Base-by-base conservation (phyloP, 1,140 invertebrate genomes). In the Stegodyphus mimosarum region DNA sequence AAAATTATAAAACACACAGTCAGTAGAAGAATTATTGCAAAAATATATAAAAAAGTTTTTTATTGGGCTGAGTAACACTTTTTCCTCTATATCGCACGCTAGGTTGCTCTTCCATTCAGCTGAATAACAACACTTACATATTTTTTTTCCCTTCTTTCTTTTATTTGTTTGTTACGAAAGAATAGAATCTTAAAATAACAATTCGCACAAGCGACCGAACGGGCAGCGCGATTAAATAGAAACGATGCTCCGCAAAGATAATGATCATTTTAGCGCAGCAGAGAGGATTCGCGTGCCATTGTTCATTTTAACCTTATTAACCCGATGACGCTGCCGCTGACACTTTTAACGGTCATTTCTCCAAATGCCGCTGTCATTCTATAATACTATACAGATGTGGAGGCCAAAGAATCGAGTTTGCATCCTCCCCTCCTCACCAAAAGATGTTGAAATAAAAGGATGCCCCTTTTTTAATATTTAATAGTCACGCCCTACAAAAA, bases 261-360 rank as follows among this genome's bases (percentile, higher is more conserved):
- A 67, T 67, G 64, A 17, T 17, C 64, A 17, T 67, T 67, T 67
- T 7, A 66, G 7, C n/a, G 64, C 64, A 67, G 17, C 55, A 67
- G 6, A 9, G 13, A n/a, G 17, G 1, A 33, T 5, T 67, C 17
- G 64, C 64, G 2, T 67, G 64, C 17, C 7, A 17, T 67, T 13
- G 17, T n/a, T 17, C 64, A 15, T 2, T 67, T 67, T 67, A 67
- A 67, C 64, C 64, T 67, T 67, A 18, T 67, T 67, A 67, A 18
- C 64, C 13, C 13, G 64, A 0, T 7, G 1, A 7, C 7, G 7
- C 64, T n/a, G 64, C 2, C 64, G 17, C 2, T 67, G 64, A 67
- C 64, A 67, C 64, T 67, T 18, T 18, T 67, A 67, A 67, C 17
- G 64, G 64, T 67, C 17, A 18, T 15, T 60, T 33, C 33, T 33